Evolutionary conservation across 2,888 invertebrate species (phyloP), one percentile per base, ranked within the genome.

Genomic region (Cheilosia impressa): DNA sequence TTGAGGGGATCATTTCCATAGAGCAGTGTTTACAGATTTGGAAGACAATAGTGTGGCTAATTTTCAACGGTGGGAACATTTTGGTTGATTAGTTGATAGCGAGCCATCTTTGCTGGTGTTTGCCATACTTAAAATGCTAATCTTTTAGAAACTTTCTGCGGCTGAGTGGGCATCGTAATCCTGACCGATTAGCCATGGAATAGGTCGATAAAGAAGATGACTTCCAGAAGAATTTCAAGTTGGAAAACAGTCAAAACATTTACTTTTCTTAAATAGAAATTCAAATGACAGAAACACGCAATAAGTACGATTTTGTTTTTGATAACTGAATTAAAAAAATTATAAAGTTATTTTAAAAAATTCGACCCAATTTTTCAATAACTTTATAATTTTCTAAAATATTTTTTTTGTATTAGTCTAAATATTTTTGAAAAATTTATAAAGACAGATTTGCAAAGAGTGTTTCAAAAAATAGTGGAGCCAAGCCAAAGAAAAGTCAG

Each of bases 31-130:
- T 85, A 85, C 71, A 60, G 80, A 80, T 85, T 80, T 80, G 47
- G 60, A 80, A 80, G 71, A 85, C 80, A 76, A 76, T 65, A 43
- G 73, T 83, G 79, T 83, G 83, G 69, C 55, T 69, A 83, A 83
- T 79, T 79, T 75, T 63, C 43, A 71, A 71, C 62, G 58, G 69
- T 85, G 80, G 71, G 84, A 80, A 80, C 52, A 65, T 76, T 71
- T 72, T 76, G 68, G 73, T 63, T 62, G 69, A 77, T 63, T 77
- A 69, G 38, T 62, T 15, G 2, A 22, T 52, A 31, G 27, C 22
- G 53, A 63, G 24, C 63, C 45, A 10, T 45, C 52, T 15, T 43
- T 41, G 19, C 1, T 34, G 41, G 45, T 63, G 53, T 78, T 71
- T 69, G 38, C 31, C 77, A 63, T 69, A 50, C 50, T 65, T 66